These are phyloP conservation scores for Ovis canadensis DNA, from an alignment of 2,113 vertebrate genomes.

Conservation along the genomic window DNA sequence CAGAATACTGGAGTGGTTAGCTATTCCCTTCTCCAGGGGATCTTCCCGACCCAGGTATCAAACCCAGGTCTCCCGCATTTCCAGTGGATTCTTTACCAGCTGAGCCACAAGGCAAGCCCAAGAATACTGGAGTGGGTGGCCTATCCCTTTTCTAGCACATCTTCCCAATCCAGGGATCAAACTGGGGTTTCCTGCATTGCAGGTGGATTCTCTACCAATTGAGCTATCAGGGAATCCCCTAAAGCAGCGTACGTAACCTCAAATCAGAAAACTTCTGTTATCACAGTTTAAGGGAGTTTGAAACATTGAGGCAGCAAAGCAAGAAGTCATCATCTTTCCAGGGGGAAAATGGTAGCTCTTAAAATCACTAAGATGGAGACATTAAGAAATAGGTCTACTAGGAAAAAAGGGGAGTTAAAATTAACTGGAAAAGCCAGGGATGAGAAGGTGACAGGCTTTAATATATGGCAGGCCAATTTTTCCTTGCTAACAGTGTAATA, in stretches of 20 bases:
- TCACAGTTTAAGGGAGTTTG: neutral
- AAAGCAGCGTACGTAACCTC: neutral
- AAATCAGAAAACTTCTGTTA: neutral
- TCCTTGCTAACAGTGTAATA: neutral
- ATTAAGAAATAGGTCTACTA: neutral
- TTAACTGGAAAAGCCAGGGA: slow-evolving; percentile 5
- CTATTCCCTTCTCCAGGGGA: neutral
- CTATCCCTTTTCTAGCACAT: neutral
- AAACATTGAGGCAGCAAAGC: neutral
- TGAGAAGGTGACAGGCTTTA: neutral
- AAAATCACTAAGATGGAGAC: neutral
- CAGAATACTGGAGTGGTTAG: neutral
- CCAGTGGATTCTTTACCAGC: neutral
- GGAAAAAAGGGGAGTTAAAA: neutral
- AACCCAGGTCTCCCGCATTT: neutral
- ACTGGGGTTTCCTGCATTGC: neutral
- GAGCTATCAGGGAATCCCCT: neutral
- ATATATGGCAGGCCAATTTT: neutral
- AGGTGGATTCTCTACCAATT: neutral
- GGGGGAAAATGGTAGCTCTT: neutral
- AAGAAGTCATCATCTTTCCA: neutral
- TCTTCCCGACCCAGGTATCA: accelerated
- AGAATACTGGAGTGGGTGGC: neutral
- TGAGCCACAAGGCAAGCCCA: neutral
- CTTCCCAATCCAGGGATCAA: neutral